Conservation (phyloP, 30 jellyfish, hydroid and myxozoan genomes). For the Nemopilema nomurai region DNA sequence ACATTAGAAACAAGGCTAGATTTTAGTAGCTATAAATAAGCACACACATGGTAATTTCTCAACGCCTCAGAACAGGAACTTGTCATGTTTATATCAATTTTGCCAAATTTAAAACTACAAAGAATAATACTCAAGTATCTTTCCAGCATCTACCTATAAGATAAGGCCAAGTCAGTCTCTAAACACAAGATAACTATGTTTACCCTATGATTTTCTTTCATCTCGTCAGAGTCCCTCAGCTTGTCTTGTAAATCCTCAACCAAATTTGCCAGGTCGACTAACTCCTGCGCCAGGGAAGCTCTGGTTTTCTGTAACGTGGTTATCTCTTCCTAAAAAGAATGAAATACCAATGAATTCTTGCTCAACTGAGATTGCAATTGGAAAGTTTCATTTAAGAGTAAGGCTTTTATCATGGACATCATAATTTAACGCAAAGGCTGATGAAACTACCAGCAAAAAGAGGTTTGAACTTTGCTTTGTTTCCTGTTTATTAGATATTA, state of each 20-base stretch:
- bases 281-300: conserved; percentile 91
- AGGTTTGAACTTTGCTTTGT: too few species aligned
- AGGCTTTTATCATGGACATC: too few species aligned
- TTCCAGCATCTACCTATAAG: neutral
- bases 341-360: neutral
- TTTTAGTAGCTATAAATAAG: too few species aligned
- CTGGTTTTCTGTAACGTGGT: conserved; percentile 72
- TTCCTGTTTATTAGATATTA: too few species aligned
- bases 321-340: conserved; percentile 68
- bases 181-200: neutral
- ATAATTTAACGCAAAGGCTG: too few species aligned
- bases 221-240: conserved; percentile 27
- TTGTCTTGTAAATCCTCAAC: conserved; percentile 74
- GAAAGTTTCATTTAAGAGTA: too few species aligned
- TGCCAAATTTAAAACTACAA: too few species aligned
- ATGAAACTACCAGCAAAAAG: too few species aligned
- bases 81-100: too few species aligned
- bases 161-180: neutral
- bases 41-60: too few species aligned
- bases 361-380: too few species aligned
- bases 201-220: conserved; percentile 60
- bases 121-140: neutral
- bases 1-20: neutral
- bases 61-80: too few species aligned
- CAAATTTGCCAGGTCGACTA: conserved; percentile 58